These are phyloP conservation scores for Trissoscelio sp. DNA, from an alignment of 2,888 invertebrate species.

Conservation along the genomic window DNA sequence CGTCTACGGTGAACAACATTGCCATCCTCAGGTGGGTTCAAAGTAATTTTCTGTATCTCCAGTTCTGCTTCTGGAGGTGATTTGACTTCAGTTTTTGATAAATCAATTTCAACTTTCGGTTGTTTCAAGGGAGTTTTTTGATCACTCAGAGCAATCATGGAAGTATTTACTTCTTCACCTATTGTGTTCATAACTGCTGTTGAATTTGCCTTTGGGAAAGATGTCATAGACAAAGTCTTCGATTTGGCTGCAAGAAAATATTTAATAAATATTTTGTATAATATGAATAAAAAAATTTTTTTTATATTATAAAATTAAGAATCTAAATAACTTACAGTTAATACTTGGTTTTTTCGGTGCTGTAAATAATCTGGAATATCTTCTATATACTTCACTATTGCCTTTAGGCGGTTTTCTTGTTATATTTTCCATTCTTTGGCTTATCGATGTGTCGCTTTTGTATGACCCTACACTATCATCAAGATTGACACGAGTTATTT, in stretches of 20 bases:
- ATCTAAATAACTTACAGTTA: conserved; percentile 9
- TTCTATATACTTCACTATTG: conserved; percentile 12
- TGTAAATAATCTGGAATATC: conserved; percentile 35
- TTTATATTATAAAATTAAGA: conserved; percentile 4
- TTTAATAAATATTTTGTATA: background rate
- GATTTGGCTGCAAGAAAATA: conserved; percentile 23
- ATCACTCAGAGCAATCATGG: background rate
- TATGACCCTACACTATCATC: conserved; percentile 14
- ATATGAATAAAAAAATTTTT: background rate
- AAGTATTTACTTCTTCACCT: conserved; percentile 26
- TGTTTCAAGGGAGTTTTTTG: background rate
- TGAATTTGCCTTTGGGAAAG: conserved; percentile 42
- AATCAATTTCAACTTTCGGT: background rate
- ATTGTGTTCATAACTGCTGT: conserved; percentile 44
- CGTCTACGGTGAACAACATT: conserved; percentile 56
- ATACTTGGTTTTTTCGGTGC: background rate
- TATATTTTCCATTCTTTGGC: background rate
- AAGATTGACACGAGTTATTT: conserved; percentile 20
- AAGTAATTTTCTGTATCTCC: background rate
- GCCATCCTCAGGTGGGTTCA: background rate
- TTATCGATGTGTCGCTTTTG: background rate
- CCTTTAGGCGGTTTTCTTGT: conserved; percentile 8
- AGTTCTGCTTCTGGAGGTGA: too few species aligned
- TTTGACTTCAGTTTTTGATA: too few species aligned
- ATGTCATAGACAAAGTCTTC: conserved; percentile 16